Conservation (phyloP, 2,888 invertebrate genomes). For the Ophion slaviceki region DNA sequence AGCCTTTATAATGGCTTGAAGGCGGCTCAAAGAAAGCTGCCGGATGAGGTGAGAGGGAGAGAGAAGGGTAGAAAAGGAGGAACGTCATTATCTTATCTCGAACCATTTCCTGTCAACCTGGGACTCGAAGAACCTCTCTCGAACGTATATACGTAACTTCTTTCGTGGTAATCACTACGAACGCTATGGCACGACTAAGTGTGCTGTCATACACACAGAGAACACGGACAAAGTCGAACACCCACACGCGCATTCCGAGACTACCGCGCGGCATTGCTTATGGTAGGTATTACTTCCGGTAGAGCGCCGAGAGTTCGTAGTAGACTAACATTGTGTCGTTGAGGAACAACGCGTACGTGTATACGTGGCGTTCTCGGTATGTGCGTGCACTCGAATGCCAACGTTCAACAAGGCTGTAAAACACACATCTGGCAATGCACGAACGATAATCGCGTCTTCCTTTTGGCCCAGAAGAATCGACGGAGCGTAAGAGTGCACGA, state of each 20-base stretch:
- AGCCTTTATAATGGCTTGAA: slow-evolving; percentile 66
- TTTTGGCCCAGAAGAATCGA: slow-evolving; percentile 41
- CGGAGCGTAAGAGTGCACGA: slow-evolving; percentile 23
- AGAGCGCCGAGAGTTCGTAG: slow-evolving; percentile 51
- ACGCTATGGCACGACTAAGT: slow-evolving; percentile 33
- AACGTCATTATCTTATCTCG: slow-evolving; percentile 80
- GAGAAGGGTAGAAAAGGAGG: slow-evolving; percentile 66
- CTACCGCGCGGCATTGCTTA: slow-evolving; percentile 35
- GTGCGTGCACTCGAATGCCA: slow-evolving; percentile 29
- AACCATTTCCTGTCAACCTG: slow-evolving; percentile 81
- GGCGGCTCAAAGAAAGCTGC: slow-evolving; percentile 75
- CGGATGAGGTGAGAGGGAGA: slow-evolving; percentile 70
- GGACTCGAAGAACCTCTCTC: slow-evolving; percentile 64
- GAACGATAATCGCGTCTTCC: slow-evolving; percentile 72
- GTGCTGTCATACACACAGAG: slow-evolving; percentile 11
- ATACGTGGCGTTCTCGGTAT: slow-evolving; percentile 1
- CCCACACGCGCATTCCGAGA: slow-evolving; percentile 60
- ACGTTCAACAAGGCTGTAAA: slow-evolving; percentile 30
- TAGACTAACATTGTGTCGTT: slow-evolving; percentile 12
- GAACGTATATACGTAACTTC: slow-evolving; percentile 52
- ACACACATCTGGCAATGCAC: slow-evolving; percentile 67
- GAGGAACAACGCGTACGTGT: slow-evolving; percentile 34
- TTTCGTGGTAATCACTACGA: slow-evolving; percentile 70
- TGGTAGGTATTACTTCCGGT: slow-evolving; percentile 73
- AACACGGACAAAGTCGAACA: slow-evolving; percentile 27